Base-by-base conservation (phyloP, 2,888 invertebrate species). In the Drosophila mimetica region DNA sequence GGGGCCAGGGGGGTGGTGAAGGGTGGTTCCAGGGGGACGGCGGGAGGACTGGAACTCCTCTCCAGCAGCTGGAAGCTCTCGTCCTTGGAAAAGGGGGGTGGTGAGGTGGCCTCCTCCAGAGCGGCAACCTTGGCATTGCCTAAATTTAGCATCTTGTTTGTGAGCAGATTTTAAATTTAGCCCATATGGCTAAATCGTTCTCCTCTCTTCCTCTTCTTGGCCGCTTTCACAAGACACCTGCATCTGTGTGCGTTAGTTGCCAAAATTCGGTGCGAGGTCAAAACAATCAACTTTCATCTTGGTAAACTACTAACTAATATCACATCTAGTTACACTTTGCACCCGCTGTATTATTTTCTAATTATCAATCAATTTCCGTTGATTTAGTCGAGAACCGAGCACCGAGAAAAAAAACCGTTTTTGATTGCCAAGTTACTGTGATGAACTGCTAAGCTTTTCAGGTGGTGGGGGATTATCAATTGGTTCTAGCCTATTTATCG, bases 1-100 rank as follows among this genome's bases (percentile, higher is more conserved):
- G 90, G 88, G 1, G 90, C 90, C 28, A 90, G 73, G 4, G 86
- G 83, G 7, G 90, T 87, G 18, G 67, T 74, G 54, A 75, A 90
- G 9, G 32, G 55, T 4, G 53, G 71, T 16, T 75, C 75, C 32
- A 48, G 39, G 7, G 36, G 50, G 1, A 16, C 47, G 4, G 46
- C 16, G 13, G 60, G 25, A 1, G 28, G 8, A 18, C 48, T 14
- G 6, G 36, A 7, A 20, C 53, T 48, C 5, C 61, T 53, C 13
- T 20, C 61, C 8, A 48, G 39, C 7, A 34, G 42, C 9, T 48
- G 54, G 1, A 54, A 42, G 8, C 51, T 36, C 22, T 64, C 64
- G 3, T 60, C 61, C 22, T 59, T 42, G 9, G 61, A 36, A 3
- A 63, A 14, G 13, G 48, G 22, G 2, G 48, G 37, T 20, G 51